Evolutionary conservation across 2,113 vertebrate species (phyloP).

Genomic region (Paraplagusia blochii): DNA sequence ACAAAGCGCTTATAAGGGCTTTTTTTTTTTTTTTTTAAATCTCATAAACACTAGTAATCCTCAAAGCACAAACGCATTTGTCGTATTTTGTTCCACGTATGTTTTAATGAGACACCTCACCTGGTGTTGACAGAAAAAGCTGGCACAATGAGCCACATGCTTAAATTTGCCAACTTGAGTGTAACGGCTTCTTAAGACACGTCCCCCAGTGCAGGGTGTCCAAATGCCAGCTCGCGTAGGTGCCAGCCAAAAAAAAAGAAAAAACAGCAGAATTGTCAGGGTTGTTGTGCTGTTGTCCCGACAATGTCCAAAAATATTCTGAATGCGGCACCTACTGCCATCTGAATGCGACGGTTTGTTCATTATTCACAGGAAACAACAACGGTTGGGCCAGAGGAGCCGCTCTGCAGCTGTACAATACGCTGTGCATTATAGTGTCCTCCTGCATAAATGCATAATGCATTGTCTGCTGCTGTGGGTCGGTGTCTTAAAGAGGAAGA

Average conservation of each 20-base stretch:
- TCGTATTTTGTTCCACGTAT: constrained; percentile 25
- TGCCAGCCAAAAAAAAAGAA: constrained; percentile 24
- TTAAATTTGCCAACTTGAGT: constrained; percentile 38
- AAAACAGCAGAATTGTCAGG: constrained; percentile 23
- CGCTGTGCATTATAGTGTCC: background rate
- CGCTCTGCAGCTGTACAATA: background rate
- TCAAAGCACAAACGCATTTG: constrained; percentile 6
- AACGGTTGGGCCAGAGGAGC: background rate
- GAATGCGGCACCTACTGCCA: background rate
- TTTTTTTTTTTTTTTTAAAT: constrained; percentile 10
- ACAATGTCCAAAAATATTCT: constrained; percentile 23
- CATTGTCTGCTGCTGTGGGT: constrained; percentile 11
- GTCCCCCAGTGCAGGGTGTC: constrained; percentile 20
- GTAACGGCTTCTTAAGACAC: constrained; percentile 10
- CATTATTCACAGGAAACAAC: constrained; percentile 21
- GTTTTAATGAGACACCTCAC: constrained; percentile 40
- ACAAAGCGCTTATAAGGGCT: background rate
- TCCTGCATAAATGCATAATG: constrained; percentile 4
- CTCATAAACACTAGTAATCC: constrained; percentile 5
- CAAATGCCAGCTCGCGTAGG: constrained; percentile 34
- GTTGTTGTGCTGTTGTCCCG: constrained; percentile 15
- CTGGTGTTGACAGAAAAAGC: constrained; percentile 25
- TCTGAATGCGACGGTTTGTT: constrained; percentile 24
- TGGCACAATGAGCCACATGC: constrained; percentile 42
- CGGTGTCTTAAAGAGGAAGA: constrained; percentile 18